phyloP scores from a whole-genome alignment of 2,888 invertebrate genomes.

The Drosophila neutralis region DNA sequence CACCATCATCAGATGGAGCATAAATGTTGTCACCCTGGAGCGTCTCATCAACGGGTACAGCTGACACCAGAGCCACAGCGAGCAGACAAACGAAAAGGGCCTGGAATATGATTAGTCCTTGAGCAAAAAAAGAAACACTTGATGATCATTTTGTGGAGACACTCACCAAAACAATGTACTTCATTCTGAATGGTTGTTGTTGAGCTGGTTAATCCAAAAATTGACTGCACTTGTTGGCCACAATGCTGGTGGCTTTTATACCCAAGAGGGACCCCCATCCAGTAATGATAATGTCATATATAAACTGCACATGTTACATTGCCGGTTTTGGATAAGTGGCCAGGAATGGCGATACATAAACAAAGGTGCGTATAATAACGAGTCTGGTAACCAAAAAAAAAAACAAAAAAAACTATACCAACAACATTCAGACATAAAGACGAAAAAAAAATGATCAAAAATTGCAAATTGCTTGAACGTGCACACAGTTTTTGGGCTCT shows the following conservation, averaged over 20 bases:
- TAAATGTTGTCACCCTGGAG: slow-evolving; percentile 78
- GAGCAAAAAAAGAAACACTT: not conserved
- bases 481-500: slow-evolving; percentile 33
- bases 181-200: slow-evolving; percentile 65
- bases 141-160: not conserved
- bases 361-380: slow-evolving; percentile 61
- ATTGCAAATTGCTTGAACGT: slow-evolving; percentile 44
- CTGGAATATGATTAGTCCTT: slow-evolving; percentile 53
- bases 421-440: not conserved
- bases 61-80: slow-evolving; percentile 76
- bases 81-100: slow-evolving; percentile 79
- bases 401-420: not conserved
- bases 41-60: slow-evolving; percentile 82
- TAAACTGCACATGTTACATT: slow-evolving; percentile 68
- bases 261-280: slow-evolving; percentile 29
- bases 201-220: slow-evolving; percentile 66
- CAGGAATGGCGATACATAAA: slow-evolving; percentile 65
- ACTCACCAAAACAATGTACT: slow-evolving; percentile 78
- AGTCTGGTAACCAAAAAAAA: slow-evolving; percentile 20
- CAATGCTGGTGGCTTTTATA: slow-evolving; percentile 72
- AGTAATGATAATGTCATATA: slow-evolving; percentile 70
- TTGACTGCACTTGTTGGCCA: slow-evolving; percentile 69
- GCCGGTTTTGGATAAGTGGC: slow-evolving; percentile 34
- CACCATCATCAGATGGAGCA: slow-evolving; percentile 69
- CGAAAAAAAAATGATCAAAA: slow-evolving; percentile 29